Conservation (phyloP, 2,113 vertebrate species). For the Etia nguti region DNA sequence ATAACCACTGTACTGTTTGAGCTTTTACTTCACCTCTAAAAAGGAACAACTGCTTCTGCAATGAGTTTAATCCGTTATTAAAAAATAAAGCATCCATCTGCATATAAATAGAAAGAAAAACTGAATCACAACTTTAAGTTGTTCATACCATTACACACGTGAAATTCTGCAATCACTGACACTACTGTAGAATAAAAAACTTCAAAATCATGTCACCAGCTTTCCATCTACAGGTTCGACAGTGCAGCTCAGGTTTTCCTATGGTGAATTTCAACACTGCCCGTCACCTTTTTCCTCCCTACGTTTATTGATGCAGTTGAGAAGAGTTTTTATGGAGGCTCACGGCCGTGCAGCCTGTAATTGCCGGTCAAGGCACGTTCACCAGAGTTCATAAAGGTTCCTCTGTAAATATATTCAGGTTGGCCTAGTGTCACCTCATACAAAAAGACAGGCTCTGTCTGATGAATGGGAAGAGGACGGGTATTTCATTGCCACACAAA, state of each 20-base stretch:
- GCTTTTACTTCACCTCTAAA: background rate
- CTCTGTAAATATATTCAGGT: constrained; percentile 63
- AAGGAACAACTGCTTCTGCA: background rate
- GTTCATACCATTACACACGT: accelerated
- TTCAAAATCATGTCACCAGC: background rate
- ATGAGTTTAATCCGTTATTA: background rate
- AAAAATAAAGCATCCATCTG: background rate
- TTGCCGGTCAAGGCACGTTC: constrained; percentile 51
- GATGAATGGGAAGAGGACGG: constrained; percentile 37
- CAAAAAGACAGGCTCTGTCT: constrained; percentile 26
- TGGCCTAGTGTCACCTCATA: constrained; percentile 41
- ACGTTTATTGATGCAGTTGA: constrained; percentile 51
- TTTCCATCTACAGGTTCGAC: background rate
- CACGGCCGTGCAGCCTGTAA: constrained; percentile 14
- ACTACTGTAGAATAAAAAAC: background rate
- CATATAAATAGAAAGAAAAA: too few species aligned
- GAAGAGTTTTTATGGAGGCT: constrained; percentile 40
- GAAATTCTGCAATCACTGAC: background rate
- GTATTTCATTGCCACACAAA: background rate
- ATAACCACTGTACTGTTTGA: constrained; percentile 13
- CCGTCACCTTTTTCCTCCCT: constrained; percentile 35
- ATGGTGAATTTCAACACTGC: background rate
- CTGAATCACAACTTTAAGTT: background rate
- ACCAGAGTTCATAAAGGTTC: constrained; percentile 59
- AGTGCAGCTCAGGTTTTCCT: background rate